Evolutionary conservation across 2,888 invertebrate species (phyloP).

Genomic region (Meiosimyza decipiens): DNA sequence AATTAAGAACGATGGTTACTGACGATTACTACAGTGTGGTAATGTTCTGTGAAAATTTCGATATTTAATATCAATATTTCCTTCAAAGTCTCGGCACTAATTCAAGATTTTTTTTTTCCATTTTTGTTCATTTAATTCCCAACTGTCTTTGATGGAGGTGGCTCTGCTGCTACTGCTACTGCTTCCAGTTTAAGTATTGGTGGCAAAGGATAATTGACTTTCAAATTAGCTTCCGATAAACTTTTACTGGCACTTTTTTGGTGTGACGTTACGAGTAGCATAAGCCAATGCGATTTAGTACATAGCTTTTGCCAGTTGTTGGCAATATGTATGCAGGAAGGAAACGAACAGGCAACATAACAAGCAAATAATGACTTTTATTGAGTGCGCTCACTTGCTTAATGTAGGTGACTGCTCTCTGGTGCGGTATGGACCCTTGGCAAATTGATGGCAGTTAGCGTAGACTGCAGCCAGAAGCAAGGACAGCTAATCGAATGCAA

Average conservation of each 20-base stretch:
- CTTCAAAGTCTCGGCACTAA: too few relatives aligned
- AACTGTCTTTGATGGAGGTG: background rate
- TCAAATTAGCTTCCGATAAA: conserved; percentile 39
- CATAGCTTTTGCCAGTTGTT: background rate
- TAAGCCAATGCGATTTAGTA: background rate
- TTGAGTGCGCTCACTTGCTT: conserved; percentile 3
- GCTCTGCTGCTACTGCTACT: background rate
- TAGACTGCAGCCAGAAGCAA: background rate
- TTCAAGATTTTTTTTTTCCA: background rate
- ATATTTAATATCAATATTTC: too few relatives aligned
- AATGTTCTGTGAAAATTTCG: too few relatives aligned
- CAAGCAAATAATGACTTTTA: conserved; percentile 25
- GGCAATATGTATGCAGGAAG: background rate
- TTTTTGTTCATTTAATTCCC: background rate
- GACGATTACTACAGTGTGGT: too few relatives aligned
- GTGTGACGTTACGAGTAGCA: background rate
- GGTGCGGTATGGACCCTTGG: background rate
- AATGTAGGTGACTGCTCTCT: background rate
- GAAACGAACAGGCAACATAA: background rate
- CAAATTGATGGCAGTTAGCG: background rate
- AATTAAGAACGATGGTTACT: too few relatives aligned
- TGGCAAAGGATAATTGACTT: conserved; percentile 35
- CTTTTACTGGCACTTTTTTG: conserved; percentile 30
- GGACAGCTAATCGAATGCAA: conserved; percentile 7
- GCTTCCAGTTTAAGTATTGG: conserved; percentile 7